Conservation (phyloP, 2,113 vertebrate species). For the Redunca redunca region DNA sequence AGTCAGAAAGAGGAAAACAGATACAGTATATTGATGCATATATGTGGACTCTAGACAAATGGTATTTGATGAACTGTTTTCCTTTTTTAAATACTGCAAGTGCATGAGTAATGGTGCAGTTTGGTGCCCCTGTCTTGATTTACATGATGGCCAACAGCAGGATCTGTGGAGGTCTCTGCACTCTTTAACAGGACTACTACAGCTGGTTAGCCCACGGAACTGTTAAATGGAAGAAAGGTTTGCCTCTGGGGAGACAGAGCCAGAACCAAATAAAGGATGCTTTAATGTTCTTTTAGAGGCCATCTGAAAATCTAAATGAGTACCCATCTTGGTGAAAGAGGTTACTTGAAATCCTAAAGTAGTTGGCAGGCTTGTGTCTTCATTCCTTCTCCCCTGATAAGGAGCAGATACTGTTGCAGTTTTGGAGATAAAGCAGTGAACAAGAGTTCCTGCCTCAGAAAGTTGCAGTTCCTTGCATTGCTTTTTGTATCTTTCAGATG, state of each 20-base stretch:
- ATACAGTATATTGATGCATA: neutral
- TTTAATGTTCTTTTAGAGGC: neutral
- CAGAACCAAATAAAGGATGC: neutral
- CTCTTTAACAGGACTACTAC: too few species aligned
- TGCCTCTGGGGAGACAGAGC: neutral
- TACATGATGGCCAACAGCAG: neutral
- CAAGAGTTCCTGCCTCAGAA: neutral
- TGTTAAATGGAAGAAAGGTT: neutral
- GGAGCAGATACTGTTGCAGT: neutral
- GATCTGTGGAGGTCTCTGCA: neutral
- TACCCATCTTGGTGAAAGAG: neutral
- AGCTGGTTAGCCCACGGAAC: neutral
- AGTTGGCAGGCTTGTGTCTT: neutral
- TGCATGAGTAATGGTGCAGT: neutral
- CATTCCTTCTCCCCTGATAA: neutral
- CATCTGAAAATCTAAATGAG: neutral
- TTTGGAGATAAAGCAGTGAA: neutral
- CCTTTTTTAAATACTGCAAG: neutral
- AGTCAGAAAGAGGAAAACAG: neutral
- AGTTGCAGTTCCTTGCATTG: neutral
- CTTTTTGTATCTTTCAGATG: neutral
- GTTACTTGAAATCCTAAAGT: neutral
- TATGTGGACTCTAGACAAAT: neutral
- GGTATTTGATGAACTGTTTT: neutral
- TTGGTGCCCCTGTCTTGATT: neutral